These are phyloP conservation scores for Eciton burchellii DNA, from an alignment of 1,140 invertebrate species.

Conservation along the genomic window DNA sequence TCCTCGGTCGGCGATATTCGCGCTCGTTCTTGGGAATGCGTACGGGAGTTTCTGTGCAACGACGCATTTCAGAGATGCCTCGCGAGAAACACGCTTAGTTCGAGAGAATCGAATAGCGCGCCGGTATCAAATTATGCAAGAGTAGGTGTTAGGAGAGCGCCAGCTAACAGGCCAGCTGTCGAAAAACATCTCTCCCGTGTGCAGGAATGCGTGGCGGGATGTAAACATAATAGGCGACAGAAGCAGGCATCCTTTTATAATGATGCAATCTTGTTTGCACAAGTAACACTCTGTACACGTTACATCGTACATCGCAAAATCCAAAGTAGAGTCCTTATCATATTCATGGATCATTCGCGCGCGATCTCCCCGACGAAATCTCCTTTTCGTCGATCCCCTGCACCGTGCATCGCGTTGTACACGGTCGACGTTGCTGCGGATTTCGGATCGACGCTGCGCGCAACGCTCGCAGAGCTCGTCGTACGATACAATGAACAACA, in stretches of 20 bases:
- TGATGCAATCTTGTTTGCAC: background rate
- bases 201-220: background rate
- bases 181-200: background rate
- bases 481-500: no score
- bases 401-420: no score
- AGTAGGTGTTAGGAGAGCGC: background rate
- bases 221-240: background rate
- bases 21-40: background rate
- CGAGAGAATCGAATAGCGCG: slow-evolving; percentile 19
- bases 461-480: no score
- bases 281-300: slow-evolving; percentile 15
- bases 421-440: no score
- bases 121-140: slow-evolving; percentile 28
- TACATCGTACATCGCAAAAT: slow-evolving; percentile 10
- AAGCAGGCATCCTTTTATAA: background rate
- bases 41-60: background rate
- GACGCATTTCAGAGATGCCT: slow-evolving; percentile 8
- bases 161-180: background rate
- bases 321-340: no score
- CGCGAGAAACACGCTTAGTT: slow-evolving; percentile 27
- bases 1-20: slow-evolving; percentile 7
- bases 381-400: no score
- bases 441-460: no score
- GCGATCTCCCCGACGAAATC: no score
- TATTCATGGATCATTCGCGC: no score